Evolutionary conservation across 2,113 vertebrate species (phyloP), one percentile per base, ranked within the genome.

Genomic region (Sminthopsis crassicaudata): DNA sequence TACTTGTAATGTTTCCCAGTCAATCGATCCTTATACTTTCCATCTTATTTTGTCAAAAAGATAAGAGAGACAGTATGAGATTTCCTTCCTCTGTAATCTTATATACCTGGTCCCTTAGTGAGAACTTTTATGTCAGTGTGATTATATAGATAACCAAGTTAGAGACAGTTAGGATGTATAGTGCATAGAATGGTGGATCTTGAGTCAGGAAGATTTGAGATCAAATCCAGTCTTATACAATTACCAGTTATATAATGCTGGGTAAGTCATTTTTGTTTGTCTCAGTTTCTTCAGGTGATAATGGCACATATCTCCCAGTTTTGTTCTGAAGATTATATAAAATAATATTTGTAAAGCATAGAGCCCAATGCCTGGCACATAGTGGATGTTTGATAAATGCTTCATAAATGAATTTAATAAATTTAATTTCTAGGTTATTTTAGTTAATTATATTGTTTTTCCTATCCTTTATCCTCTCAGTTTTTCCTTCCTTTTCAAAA

Each of bases 401-500:
- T 42, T 84, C 16, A 84, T 23, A 84, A 76, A n/a, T n/a, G 19
- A n/a, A 76, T n/a, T 76, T n/a, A 84, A 84, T 84, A 42, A 67
- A 67, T 67, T 60, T 14, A 30, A 67, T 67, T 67, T 22, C 60
- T 3, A 67, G 57, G 30, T 67, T 84, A 42, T 57, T 67, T 91
- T 89, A 93, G 48, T 46, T 46, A 84, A 23, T 95, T 30, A 46
- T 92, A 95, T 97, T 95, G 36, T 95, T 92, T 91, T 92, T 84
- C 50, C 46, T 91, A n/a, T 91, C 94, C 96, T 95, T 94, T 11
- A 76, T 16, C 55, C 96, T 51, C 96, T 67, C 36, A 51, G 27
- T 92, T 94, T 96, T 23, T 92, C 25, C 93, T 67, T 46, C 11
- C 53, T 54, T 14, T 0, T 50, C 42, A 57, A 46, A 27, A 48